Evolutionary conservation across 2,797 vertebrate genomes (phyloP).

Genomic region (Ctenopoma kingsleyae): DNA sequence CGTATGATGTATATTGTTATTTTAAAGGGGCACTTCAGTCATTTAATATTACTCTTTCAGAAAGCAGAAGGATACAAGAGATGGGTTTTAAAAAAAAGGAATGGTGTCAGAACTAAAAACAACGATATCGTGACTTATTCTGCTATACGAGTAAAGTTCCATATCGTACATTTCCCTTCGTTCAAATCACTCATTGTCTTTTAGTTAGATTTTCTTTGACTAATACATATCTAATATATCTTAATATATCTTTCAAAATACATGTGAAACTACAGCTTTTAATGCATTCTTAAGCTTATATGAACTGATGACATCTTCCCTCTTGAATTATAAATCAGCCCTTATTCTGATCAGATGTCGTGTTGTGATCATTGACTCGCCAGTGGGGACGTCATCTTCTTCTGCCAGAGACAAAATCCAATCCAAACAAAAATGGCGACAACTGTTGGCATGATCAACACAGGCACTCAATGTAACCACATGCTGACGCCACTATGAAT

Average conservation of each 20-base stretch:
- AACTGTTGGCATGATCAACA: background rate
- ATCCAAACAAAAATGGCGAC: background rate
- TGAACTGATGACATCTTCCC: background rate
- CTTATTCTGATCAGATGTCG: background rate
- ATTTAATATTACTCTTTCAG: conserved; percentile 10
- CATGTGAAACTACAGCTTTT: background rate
- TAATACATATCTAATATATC: background rate
- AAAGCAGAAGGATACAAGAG: background rate
- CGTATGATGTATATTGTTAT: conserved; percentile 12
- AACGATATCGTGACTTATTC: background rate
- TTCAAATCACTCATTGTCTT: background rate
- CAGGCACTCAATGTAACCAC: conserved; percentile 3
- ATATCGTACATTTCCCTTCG: background rate
- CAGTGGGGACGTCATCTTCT: background rate
- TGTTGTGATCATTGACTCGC: background rate
- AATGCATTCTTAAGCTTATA: background rate
- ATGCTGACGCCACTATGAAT: conserved; percentile 22
- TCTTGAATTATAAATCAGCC: background rate
- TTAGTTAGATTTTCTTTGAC: background rate
- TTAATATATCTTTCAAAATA: no score
- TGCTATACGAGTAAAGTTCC: no score
- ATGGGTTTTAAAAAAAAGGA: background rate
- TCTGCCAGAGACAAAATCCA: background rate
- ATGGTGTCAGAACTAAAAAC: background rate
- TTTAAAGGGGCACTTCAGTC: conserved; percentile 14